Evolutionary conservation across 2,888 invertebrate species (phyloP).

Genomic region (Drosophila borborema): DNA sequence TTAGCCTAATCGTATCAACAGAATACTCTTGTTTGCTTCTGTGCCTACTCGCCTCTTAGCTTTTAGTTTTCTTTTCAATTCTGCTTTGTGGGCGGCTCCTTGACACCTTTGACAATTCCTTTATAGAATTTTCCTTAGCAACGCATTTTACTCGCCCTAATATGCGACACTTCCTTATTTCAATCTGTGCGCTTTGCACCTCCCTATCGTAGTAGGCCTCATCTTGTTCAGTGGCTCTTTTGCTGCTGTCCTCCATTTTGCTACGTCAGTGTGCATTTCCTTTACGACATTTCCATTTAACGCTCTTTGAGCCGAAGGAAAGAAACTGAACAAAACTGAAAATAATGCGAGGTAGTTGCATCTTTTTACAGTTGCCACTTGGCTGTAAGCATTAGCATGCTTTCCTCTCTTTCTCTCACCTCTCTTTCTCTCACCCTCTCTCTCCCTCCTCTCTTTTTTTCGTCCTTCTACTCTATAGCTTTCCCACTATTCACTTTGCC

Average conservation of each 20-base stretch:
- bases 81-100: background rate
- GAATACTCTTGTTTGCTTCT: background rate
- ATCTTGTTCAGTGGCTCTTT: slow-evolving; percentile 19
- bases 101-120: background rate
- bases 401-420: background rate
- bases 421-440: background rate
- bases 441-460: background rate
- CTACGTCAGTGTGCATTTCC: slow-evolving; percentile 54
- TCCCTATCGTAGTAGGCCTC: slow-evolving; percentile 8
- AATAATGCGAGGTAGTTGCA: slow-evolving; percentile 19
- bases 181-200: slow-evolving; percentile 12
- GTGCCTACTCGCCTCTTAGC: background rate
- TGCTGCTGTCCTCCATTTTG: slow-evolving; percentile 22
- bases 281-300: slow-evolving; percentile 62
- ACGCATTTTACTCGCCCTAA: slow-evolving; percentile 43
- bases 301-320: slow-evolving; percentile 15
- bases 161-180: slow-evolving; percentile 43
- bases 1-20: background rate
- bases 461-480: too few relatives aligned
- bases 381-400: slow-evolving; percentile 27
- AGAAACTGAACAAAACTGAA: slow-evolving; percentile 20
- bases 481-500: slow-evolving; percentile 40
- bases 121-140: background rate
- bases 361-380: slow-evolving; percentile 25
- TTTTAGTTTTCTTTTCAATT: background rate